These are phyloP conservation scores for Sebastiscus albofasciatus DNA, from an alignment of 2,797 vertebrate genomes.

Conservation along the genomic window DNA sequence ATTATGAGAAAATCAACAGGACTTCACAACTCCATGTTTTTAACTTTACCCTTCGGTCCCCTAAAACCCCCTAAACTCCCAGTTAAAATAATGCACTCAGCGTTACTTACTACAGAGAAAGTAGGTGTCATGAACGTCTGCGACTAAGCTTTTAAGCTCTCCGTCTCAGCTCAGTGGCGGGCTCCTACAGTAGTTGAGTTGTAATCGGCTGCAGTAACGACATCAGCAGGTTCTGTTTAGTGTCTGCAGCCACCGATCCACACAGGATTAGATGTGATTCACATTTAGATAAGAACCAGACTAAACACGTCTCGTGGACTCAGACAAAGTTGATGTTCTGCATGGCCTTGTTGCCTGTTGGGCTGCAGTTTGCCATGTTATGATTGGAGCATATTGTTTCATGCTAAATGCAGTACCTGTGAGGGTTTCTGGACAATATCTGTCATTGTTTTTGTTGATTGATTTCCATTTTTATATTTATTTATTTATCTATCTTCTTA, in stretches of 20 bases:
- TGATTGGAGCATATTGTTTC: no score
- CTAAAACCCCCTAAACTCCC: not conserved
- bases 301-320: not conserved
- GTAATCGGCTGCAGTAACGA: conserved; percentile 20
- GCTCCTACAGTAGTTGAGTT: conserved; percentile 38
- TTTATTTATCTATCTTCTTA: no score
- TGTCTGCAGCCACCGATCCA: conserved; percentile 14
- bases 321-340: not conserved
- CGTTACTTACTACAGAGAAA: not conserved
- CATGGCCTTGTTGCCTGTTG: no score
- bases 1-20: no score
- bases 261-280: conserved; percentile 16
- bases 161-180: not conserved
- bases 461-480: no score
- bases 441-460: no score
- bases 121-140: not conserved
- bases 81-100: not conserved
- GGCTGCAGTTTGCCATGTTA: no score
- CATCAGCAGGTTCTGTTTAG: conserved; percentile 50
- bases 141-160: conserved; percentile 13
- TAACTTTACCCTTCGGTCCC: no score
- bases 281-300: conserved; percentile 33
- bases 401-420: no score
- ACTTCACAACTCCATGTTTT: no score
- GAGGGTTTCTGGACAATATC: no score